These are phyloP conservation scores for Astatotilapia flaviijosephi DNA, from an alignment of 2,113 vertebrate genomes.

Conservation along the genomic window DNA sequence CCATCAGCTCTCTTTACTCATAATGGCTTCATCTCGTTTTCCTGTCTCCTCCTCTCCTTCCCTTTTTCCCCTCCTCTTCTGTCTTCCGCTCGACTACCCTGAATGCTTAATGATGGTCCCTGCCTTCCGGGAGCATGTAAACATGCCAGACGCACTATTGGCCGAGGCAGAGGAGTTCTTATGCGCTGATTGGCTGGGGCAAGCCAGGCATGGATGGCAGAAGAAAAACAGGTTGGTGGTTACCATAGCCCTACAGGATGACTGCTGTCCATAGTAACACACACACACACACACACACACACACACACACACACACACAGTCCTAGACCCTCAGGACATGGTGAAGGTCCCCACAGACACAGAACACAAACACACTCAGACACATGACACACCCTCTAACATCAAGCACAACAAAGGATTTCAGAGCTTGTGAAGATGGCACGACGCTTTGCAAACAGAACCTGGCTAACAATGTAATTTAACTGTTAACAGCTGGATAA, in stretches of 20 bases:
- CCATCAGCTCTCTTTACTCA: constrained; percentile 51
- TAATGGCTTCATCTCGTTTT: constrained; percentile 44
- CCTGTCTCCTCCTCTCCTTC: background rate
- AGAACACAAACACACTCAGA: constrained; percentile 51
- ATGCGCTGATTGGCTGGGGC: constrained; percentile 39
- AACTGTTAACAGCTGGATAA: background rate
- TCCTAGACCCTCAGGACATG: constrained; percentile 29
- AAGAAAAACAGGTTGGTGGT: constrained; percentile 43
- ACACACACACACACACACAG: background rate
- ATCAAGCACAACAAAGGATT: constrained; percentile 59
- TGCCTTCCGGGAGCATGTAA: constrained; percentile 63
- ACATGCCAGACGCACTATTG: constrained; percentile 61
- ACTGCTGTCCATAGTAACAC: constrained; percentile 30
- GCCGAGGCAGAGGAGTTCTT: constrained; percentile 18
- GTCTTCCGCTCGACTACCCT: constrained; percentile 62
- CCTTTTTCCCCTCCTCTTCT: background rate
- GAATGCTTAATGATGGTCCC: constrained; percentile 62
- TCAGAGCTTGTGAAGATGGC: background rate
- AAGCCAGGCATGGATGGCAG: constrained; percentile 36
- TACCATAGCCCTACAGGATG: constrained; percentile 50
- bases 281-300: constrained; percentile 3
- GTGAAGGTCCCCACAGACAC: constrained; percentile 35
- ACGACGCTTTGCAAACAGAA: background rate
- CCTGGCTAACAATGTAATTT: background rate
- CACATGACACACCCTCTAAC: constrained; percentile 63